Percentiles rank a stretch among this genome's conserved stretches.
phyloP scores from a whole-genome alignment of 2,113 vertebrate species.

The Odontesthes bonariensis region DNA sequence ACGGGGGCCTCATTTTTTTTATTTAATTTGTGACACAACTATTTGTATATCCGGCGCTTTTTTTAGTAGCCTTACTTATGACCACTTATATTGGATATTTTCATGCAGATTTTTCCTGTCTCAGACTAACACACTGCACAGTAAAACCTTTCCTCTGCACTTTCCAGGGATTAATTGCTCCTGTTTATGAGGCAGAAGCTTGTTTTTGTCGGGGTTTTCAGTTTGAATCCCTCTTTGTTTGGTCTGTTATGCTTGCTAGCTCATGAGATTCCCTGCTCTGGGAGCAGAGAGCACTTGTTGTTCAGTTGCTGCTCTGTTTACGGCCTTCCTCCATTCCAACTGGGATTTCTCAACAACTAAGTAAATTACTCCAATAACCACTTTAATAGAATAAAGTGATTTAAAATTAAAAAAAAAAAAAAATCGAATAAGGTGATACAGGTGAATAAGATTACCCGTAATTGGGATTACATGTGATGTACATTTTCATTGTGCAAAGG shows the following conservation, averaged over 20 bases:
- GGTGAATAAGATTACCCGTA: no score
- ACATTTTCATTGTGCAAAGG: no score
- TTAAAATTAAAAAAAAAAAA: neutral
- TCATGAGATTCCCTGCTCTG: neutral
- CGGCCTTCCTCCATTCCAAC: neutral
- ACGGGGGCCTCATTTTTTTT: neutral
- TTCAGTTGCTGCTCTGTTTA: neutral
- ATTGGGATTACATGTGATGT: no score
- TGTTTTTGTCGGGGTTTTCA: neutral
- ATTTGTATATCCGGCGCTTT: neutral
- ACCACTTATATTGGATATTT: no score
- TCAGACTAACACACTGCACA: neutral
- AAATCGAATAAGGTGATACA: no score
- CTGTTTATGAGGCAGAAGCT: neutral
- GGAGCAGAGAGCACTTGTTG: neutral
- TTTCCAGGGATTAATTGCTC: neutral
- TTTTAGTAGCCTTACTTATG: no score
- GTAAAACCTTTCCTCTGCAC: neutral
- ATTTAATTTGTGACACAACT: neutral
- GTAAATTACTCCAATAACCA: neutral
- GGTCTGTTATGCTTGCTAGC: neutral
- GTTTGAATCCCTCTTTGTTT: neutral
- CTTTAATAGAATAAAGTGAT: neutral
- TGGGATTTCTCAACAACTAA: neutral
- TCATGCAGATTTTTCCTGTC: no score